A percentile compares a stretch with the other conserved stretches of the same genome.
These are phyloP conservation scores for Muscina levida DNA, from an alignment of 2,888 invertebrate genomes.

Conservation along the genomic window DNA sequence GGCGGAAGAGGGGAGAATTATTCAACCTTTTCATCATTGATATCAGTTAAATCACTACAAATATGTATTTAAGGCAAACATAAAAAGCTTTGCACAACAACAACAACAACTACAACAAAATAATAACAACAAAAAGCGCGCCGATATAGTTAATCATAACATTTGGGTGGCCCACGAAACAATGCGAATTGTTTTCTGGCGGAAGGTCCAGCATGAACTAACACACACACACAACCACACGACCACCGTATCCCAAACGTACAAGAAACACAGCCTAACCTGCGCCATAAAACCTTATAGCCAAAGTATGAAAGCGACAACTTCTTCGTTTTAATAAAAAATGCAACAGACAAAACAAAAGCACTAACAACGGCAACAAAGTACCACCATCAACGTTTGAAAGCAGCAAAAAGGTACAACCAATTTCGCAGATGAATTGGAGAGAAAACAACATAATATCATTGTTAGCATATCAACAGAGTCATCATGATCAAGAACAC, in stretches of 20 bases:
- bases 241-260: not conserved
- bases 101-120: conserved; percentile 10
- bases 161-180: conserved; percentile 75
- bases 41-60: conserved; percentile 59
- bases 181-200: conserved; percentile 66
- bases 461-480: conserved; percentile 67
- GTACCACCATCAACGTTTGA: conserved; percentile 15
- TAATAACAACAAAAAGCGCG: conserved; percentile 22
- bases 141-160: conserved; percentile 74
- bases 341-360: not conserved
- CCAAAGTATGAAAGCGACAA: conserved; percentile 66
- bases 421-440: conserved; percentile 55
- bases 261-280: conserved; percentile 2
- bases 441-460: conserved; percentile 60
- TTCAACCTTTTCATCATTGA: conserved; percentile 49
- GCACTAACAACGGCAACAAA: conserved; percentile 7
- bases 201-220: conserved; percentile 46
- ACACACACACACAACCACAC: conserved; percentile 28
- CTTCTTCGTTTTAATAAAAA: conserved; percentile 23
- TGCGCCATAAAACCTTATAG: conserved; percentile 51
- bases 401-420: conserved; percentile 1
- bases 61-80: conserved; percentile 58
- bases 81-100: conserved; percentile 40
- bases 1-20: not conserved
- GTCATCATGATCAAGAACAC: conserved; percentile 70